Percentiles rank a stretch among this genome's conserved stretches.
These are phyloP conservation scores for Enteromius treurensis DNA, from an alignment of 2,797 vertebrate species.

Conservation along the genomic window DNA sequence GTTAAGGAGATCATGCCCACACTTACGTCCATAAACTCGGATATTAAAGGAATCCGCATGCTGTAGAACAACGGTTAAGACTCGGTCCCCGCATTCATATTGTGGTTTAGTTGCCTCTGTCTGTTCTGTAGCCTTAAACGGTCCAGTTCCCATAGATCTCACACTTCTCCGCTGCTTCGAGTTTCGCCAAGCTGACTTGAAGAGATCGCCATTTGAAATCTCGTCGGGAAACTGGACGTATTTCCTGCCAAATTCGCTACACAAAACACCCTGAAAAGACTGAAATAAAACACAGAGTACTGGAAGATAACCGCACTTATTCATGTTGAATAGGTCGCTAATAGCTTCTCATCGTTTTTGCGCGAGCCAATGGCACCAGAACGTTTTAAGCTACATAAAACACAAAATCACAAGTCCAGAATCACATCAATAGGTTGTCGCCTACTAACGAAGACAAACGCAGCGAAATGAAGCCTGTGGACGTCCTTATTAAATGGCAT, in stretches of 20 bases:
- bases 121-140: rapidly evolving
- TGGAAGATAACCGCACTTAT: not conserved
- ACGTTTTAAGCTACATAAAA: not conserved
- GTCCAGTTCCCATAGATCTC: not conserved
- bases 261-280: not conserved
- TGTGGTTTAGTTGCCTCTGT: not conserved
- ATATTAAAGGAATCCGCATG: not conserved
- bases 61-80: not conserved
- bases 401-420: no score
- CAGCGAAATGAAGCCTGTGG: rapidly evolving
- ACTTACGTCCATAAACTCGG: constrained; percentile 22
- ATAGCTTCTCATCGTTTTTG: no score
- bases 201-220: not conserved
- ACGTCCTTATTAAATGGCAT: not conserved
- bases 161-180: constrained; percentile 7
- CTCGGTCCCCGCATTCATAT: not conserved
- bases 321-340: not conserved
- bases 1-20: not conserved
- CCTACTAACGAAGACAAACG: not conserved
- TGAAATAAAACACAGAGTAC: not conserved
- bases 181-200: not conserved
- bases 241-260: not conserved
- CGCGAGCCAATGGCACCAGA: no score
- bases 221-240: not conserved
- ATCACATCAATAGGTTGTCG: not conserved